Evolutionary conservation across 2,888 invertebrate species (phyloP).

Genomic region (Trissolcus brochymenae): DNA sequence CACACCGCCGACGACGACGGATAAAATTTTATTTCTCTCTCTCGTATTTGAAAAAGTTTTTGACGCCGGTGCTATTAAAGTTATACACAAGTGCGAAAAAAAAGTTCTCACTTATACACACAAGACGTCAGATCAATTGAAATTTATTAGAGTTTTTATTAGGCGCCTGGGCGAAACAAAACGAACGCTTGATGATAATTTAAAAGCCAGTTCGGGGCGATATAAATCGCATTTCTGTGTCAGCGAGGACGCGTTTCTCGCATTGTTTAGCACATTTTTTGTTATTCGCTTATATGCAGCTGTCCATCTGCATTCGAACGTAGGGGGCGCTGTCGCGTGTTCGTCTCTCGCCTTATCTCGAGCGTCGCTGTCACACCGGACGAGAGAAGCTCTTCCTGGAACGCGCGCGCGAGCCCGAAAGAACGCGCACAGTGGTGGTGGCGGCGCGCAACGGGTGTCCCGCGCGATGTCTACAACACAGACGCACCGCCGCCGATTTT

Average conservation of each 20-base stretch:
- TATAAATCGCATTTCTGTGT: constrained; percentile 53
- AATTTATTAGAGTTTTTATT: constrained; percentile 30
- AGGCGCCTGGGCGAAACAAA: constrained; percentile 28
- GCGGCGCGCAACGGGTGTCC: constrained; percentile 48
- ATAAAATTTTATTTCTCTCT: too few species aligned
- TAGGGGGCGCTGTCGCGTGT: constrained; percentile 45
- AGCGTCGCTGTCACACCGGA: constrained; percentile 31
- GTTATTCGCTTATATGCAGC: constrained; percentile 39
- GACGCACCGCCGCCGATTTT: constrained; percentile 53
- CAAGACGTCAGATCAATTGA: neutral
- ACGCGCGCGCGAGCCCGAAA: constrained; percentile 38
- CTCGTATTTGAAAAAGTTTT: constrained; percentile 9
- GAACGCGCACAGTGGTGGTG: constrained; percentile 29
- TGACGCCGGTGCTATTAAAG: neutral
- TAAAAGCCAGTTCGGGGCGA: constrained; percentile 32
- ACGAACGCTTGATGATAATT: constrained; percentile 34
- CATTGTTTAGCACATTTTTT: constrained; percentile 51
- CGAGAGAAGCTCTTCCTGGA: constrained; percentile 37
- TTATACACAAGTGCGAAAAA: neutral
- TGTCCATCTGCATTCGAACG: constrained; percentile 48
- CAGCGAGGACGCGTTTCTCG: constrained; percentile 33
- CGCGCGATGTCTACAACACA: constrained; percentile 29
- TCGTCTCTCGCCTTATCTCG: constrained; percentile 40
- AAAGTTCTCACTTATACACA: neutral
- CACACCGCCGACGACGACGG: too few species aligned